Percentiles rank a stretch among this genome's conserved stretches.
These are phyloP conservation scores for Botia almorhae DNA, from an alignment of 2,797 vertebrate genomes.

Conservation along the genomic window DNA sequence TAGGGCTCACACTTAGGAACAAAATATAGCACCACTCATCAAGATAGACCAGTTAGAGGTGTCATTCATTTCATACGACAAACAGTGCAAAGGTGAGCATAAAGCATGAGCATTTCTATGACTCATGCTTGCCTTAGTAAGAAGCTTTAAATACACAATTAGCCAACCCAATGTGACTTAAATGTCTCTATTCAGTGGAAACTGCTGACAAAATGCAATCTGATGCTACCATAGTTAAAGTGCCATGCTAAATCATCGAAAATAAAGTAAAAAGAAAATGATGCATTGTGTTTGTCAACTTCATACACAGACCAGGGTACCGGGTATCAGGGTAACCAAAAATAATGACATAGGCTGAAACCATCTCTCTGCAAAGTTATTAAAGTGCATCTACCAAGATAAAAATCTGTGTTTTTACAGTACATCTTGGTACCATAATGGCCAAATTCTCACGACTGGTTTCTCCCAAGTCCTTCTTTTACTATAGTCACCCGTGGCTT, in stretches of 20 bases:
- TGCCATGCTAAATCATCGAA: no score
- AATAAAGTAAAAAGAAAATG: slow-evolving; percentile 47
- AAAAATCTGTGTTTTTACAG: background rate
- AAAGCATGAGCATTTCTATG: background rate
- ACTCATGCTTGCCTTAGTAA: background rate
- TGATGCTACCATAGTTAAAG: no score
- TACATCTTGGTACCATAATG: background rate
- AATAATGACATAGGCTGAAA: background rate
- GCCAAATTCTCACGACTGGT: background rate
- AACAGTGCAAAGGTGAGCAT: background rate
- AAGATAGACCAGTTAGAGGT: no score
- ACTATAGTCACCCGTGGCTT: no score
- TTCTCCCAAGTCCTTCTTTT: no score
- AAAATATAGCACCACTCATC: no score
- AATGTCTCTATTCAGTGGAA: background rate
- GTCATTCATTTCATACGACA: no score
- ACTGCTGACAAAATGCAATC: background rate
- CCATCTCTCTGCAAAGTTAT: background rate
- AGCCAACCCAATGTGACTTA: background rate
- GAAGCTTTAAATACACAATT: background rate
- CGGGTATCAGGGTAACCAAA: background rate
- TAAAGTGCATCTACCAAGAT: no score
- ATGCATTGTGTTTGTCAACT: background rate
- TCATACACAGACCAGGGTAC: background rate
- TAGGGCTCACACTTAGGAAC: no score